These are phyloP conservation scores for Falcunculus frontatus DNA, from an alignment of 2,113 vertebrate species.

Conservation along the genomic window DNA sequence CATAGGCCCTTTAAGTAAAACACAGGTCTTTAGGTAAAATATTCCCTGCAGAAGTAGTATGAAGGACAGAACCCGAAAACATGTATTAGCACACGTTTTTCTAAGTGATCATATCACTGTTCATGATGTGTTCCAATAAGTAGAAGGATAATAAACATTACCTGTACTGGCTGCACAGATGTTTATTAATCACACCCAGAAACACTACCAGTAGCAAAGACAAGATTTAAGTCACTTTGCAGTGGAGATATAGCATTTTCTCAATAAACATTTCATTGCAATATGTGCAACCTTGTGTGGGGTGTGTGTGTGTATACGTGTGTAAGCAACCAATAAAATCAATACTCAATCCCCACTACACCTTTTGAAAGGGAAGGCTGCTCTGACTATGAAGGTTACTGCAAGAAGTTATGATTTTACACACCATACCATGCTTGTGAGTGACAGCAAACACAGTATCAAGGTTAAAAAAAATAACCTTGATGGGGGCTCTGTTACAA, in stretches of 20 bases:
- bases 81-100: background rate
- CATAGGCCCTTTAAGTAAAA: background rate
- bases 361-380: background rate
- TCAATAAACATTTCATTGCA: background rate
- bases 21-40: background rate
- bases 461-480: background rate
- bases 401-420: background rate
- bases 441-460: background rate
- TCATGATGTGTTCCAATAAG: background rate
- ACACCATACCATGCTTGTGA: background rate
- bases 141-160: background rate
- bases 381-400: background rate
- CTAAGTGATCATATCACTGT: background rate
- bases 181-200: background rate
- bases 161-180: background rate
- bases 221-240: background rate
- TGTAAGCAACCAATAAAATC: background rate
- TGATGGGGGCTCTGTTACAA: background rate
- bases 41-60: background rate
- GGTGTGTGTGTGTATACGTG: fast-evolving
- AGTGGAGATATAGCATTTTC: background rate
- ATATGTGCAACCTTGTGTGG: background rate
- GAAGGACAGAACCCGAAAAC: background rate
- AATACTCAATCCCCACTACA: background rate
- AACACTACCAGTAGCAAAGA: background rate